phyloP scores from a whole-genome alignment of 2,797 vertebrate genomes.

The Nyctalus aviator region DNA sequence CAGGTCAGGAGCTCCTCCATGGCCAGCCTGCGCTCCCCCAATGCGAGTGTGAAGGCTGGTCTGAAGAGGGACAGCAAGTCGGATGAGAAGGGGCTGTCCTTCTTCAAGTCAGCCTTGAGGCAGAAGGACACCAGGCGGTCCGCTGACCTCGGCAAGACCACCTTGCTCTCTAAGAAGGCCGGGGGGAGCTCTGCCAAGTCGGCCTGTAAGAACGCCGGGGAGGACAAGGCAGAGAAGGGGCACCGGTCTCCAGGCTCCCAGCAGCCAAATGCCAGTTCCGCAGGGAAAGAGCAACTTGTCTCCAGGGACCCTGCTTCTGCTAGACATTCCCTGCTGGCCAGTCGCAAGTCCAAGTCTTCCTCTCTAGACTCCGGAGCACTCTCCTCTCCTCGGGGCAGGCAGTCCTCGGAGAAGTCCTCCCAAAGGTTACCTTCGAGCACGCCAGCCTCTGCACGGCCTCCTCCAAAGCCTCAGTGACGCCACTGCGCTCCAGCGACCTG shows the following conservation, averaged over 20 bases:
- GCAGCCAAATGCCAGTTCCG: constrained; percentile 82
- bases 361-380: constrained; percentile 89
- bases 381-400: constrained; percentile 91
- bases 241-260: constrained; percentile 64
- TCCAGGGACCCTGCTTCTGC: constrained; percentile 90
- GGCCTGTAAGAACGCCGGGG: constrained; percentile 84
- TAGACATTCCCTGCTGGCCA: constrained; percentile 93
- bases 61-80: constrained; percentile 94
- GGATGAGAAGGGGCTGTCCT: constrained; percentile 97
- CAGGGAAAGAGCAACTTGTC: constrained; percentile 88
- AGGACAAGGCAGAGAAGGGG: constrained; percentile 85
- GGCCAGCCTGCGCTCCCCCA: constrained; percentile 95
- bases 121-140: constrained; percentile 97
- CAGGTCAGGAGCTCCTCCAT: constrained; percentile 95
- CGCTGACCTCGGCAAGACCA: constrained; percentile 95
- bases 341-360: constrained; percentile 97
- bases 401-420: constrained; percentile 92
- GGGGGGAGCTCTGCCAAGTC: constrained; percentile 89
- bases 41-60: constrained; percentile 86
- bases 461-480: constrained; percentile 94
- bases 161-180: constrained; percentile 92
- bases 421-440: constrained; percentile 94
- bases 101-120: constrained; percentile 96
- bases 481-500: constrained; percentile 84
- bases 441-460: constrained; percentile 94